A percentile compares a stretch with the other conserved stretches of the same genome.
phyloP scores from a whole-genome alignment of 1,140 invertebrate genomes.

The Drosophila arizonae region DNA sequence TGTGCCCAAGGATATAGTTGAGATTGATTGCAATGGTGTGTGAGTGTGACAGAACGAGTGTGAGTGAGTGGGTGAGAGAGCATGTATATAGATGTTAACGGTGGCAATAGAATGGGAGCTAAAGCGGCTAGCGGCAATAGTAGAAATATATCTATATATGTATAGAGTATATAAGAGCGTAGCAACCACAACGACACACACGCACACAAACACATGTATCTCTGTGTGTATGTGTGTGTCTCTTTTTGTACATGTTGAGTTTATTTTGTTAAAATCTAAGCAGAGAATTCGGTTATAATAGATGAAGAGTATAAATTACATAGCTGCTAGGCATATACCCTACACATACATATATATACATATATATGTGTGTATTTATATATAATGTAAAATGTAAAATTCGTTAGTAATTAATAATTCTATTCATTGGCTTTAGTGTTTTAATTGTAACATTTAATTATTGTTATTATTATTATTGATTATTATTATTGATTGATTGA shows the following conservation, averaged over 20 bases:
- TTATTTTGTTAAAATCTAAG: slow-evolving; percentile 48
- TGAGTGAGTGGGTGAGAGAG: slow-evolving; percentile 1
- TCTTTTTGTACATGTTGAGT: slow-evolving; percentile 67
- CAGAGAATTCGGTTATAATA: slow-evolving; percentile 12
- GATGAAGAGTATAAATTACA: slow-evolving; percentile 66
- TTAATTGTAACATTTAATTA: slow-evolving; percentile 70
- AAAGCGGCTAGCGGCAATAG: slow-evolving; percentile 77
- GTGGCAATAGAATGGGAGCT: slow-evolving; percentile 48
- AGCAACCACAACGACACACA: slow-evolving; percentile 1
- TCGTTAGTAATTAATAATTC: slow-evolving; percentile 63
- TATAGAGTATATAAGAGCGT: not conserved
- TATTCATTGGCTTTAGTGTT: slow-evolving; percentile 80
- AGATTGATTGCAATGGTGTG: slow-evolving; percentile 97
- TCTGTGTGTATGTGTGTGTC: slow-evolving; percentile 33
- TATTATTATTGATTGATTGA: slow-evolving; percentile 47
- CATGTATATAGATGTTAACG: slow-evolving; percentile 58
- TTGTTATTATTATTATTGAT: slow-evolving; percentile 70
- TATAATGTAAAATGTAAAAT: slow-evolving; percentile 45
- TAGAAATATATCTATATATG: slow-evolving; percentile 49
- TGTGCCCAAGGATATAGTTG: slow-evolving; percentile 98
- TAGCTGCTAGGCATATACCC: slow-evolving; percentile 56
- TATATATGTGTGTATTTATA: slow-evolving; percentile 14
- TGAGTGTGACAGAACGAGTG: slow-evolving; percentile 83
- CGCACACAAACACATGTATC: slow-evolving; percentile 10
- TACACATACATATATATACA: slow-evolving; percentile 22